Base-by-base conservation (phyloP, 2,888 invertebrate genomes). In the Pristionchus entomophagus region DNA sequence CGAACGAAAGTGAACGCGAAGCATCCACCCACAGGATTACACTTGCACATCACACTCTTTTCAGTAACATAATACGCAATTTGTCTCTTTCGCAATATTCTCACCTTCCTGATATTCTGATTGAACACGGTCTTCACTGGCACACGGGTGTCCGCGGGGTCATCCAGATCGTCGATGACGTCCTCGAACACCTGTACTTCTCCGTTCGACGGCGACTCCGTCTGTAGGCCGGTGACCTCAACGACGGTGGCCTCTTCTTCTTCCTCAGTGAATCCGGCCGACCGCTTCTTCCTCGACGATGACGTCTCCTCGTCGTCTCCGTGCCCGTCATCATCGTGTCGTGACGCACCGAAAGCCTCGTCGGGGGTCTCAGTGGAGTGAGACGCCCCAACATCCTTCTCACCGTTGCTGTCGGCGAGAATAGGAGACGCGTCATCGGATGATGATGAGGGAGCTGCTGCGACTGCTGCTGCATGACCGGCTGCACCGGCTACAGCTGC, bases 71-170 rank as follows among this genome's bases (percentile, higher is more conserved):
- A n/a, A n/a, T n/a, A n/a, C n/a, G n/a, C n/a, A n/a, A n/a, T n/a
- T n/a, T n/a, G n/a, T n/a, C n/a, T n/a, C n/a, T n/a, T n/a, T n/a
- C n/a, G n/a, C n/a, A n/a, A n/a, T n/a, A n/a, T n/a, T n/a, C n/a
- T n/a, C n/a, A 82, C 83, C 62, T 83, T 83, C n/a, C 59, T 49
- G 51, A 83, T 26, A 29, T 35, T 45, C 38, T 53, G 32, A 22
- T 83, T 26, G 83, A 83, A 83, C 29, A 83, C 45, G 26, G 83
- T 83, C 83, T 83, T 83, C 41, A 83, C 83, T 1, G 83, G 83
- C 51, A 81, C 81, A 56, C 81, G 17, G 22, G 53, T 51, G 56
- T 81, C 81, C 56, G 62, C 51, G 2, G 83, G 83, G 19, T 83
- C 83, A 17, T 83, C 59, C 45, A n/a, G 41, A 8, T 83, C 83